A percentile compares a stretch with the other conserved stretches of the same genome.
phyloP scores from a whole-genome alignment of 2,113 vertebrate genomes.

The Zosterops japonicus region DNA sequence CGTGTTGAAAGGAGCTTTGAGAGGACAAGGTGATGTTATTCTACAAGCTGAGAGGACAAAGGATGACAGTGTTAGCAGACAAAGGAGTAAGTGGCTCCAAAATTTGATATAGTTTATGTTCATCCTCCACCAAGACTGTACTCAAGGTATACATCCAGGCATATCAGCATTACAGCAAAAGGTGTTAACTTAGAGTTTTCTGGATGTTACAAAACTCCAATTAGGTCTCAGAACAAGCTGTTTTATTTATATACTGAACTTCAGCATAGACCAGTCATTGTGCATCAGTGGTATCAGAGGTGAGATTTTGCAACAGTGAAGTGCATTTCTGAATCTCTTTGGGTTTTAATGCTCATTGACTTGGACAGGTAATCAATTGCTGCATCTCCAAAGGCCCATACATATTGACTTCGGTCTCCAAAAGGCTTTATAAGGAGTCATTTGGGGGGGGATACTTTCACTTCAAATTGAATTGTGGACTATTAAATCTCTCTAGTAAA shows the following conservation, averaged over 20 bases:
- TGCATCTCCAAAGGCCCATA: conserved; percentile 68
- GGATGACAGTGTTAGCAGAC: background rate
- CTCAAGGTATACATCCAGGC: background rate
- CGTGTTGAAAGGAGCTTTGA: background rate
- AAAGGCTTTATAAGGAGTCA: conserved; percentile 78
- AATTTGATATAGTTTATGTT: background rate
- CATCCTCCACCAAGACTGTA: background rate
- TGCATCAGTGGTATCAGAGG: conserved; percentile 18
- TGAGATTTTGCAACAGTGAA: conserved; percentile 23
- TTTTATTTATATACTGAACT: conserved; percentile 4
- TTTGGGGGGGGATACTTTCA: conserved; percentile 70
- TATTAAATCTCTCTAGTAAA: conserved; percentile 76
- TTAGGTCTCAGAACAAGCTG: background rate
- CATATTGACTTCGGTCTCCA: conserved; percentile 74
- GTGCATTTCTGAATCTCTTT: conserved; percentile 65
- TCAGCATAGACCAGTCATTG: background rate
- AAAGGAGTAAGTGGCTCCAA: background rate
- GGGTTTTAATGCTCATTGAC: conserved; percentile 71
- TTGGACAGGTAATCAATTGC: conserved; percentile 78
- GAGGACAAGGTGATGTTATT: background rate
- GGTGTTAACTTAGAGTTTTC: background rate
- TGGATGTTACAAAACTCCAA: background rate
- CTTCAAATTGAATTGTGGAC: conserved; percentile 77
- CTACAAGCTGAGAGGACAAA: background rate
- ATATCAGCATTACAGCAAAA: background rate